Percentiles rank a stretch among this genome's conserved stretches.
Conservation (phyloP, 2,888 invertebrate species). For the Julus scanicus region DNA sequence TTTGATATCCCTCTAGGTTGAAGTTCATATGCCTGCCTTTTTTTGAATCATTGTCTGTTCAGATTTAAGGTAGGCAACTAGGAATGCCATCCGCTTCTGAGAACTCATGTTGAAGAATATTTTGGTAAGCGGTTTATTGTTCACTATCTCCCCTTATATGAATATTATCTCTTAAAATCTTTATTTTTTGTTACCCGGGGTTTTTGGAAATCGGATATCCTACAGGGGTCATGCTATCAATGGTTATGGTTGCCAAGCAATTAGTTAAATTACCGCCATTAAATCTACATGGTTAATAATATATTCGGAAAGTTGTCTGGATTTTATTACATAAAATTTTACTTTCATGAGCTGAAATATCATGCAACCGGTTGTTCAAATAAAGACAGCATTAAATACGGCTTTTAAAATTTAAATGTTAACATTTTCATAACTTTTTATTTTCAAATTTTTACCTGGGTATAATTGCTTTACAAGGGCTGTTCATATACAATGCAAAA, state of each 20-base stretch:
- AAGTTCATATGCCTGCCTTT: too few relatives aligned
- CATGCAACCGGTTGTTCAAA: not conserved
- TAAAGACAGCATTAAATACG: not conserved
- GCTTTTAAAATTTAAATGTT: not conserved
- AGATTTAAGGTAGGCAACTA: too few relatives aligned
- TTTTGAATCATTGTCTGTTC: too few relatives aligned
- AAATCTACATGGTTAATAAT: not conserved
- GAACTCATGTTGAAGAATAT: not conserved
- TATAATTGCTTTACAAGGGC: not conserved
- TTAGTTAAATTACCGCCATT: not conserved
- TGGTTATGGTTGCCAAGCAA: not conserved
- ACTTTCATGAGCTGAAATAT: not conserved
- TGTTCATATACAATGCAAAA: constrained; percentile 31
- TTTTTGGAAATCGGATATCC: not conserved
- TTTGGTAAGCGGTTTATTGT: not conserved
- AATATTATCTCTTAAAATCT: not conserved
- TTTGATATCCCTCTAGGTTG: too few relatives aligned
- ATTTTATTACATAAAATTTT: not conserved
- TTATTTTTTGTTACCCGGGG: not conserved
- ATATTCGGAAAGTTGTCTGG: not conserved
- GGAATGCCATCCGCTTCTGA: too few relatives aligned
- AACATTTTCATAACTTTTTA: not conserved
- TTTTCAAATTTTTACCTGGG: not conserved
- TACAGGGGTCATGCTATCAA: not conserved
- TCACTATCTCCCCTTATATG: not conserved